Base-by-base conservation (phyloP, 2,113 vertebrate species). In the Salminus brasiliensis region DNA sequence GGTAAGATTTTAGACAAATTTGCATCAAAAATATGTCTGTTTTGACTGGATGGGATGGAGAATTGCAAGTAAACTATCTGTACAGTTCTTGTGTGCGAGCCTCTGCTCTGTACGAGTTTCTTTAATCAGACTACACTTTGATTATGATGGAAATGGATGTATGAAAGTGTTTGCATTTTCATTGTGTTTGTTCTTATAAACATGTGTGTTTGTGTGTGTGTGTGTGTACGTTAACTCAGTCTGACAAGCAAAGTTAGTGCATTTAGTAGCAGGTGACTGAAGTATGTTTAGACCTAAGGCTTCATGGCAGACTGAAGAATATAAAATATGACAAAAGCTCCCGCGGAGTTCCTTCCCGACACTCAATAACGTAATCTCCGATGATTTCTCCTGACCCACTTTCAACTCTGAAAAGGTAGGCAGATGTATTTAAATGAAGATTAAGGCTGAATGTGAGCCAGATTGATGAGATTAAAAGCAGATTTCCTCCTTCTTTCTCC, bases 381-480 rank as follows among this genome's bases (percentile, higher is more conserved):
- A 25, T 69, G 23, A 45, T 45, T 25, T 29, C 66, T 69, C 66
- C 66, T 69, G 66, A 45, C 29, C 62, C 52, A 55, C 52, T 55
- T 55, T 55, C 23, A 55, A 65, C 62, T 65, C 30, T 18, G 11
- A 21, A 65, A 65, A 65, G 30, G 29, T 65, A 32, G 30, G 62
- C 62, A 32, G 62, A 34, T 30, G 62, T 21, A 34, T 65, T 65
- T 69, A 27, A 69, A 69, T 23, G 5, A 27, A 69, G 66, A 69
- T 45, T 60, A 69, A 49, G 75, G 75, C 68, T 32, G 36, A 71
- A 70, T 34, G 47, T 25, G 53, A 77, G 53, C 63, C 41, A 71
- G 77, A 65, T 49, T 65, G 55, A 39, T 72, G n/a, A n/a, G 68
- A 78, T 39, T 78, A 55, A 67, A 65, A 65, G 66, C 66, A 11